Base-by-base conservation (phyloP, 1,140 invertebrate species). In the Parapsyche elsis region DNA sequence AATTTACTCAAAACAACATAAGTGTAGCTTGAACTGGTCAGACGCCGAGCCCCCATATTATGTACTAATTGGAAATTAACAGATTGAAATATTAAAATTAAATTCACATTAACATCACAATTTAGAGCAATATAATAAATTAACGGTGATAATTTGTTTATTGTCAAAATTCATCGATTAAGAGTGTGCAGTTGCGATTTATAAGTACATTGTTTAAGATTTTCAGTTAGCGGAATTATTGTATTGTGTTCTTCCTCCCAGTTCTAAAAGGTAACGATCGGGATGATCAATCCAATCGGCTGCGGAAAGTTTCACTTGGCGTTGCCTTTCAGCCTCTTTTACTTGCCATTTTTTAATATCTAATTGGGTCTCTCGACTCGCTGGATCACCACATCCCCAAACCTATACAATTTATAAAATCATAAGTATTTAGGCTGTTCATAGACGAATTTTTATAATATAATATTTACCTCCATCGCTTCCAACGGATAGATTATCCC, bases 241-340 rank as follows among this genome's bases (percentile, higher is more conserved):
- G 84, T 95, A 95, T 83, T 94, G 92, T 30, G 92, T 92, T 53
- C 94, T 89, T 19, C 96, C 96, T 14, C 94, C 95, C 83, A 97
- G 88, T 86, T 97, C 94, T 71, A 98, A 89, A 44, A 98, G 90
- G 86, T 91, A 91, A 80, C 95, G 92, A 90, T 98, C 96, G 1
- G 96, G 96, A 90, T 97, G 95, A 86, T 97, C 95, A 81, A 96
- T 90, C 96, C 96, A 98, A 86, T 97, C 95, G 19, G 92, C 91
- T 0, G 94, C 91, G 57, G 93, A 95, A 70, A 96, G 86, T 86
- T 97, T 97, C 2, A 97, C 94, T 80, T 87, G 84, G 64, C 94
- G 87, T 81, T 96, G 94, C 81, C 93, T 92, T 87, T 97, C 95
- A 0, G 93, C 94, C 87, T 97, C 94, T 85, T 94, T 94, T 0